These are phyloP conservation scores for Drosophila oshimai DNA, from an alignment of 1,140 invertebrate genomes.

Conservation along the genomic window DNA sequence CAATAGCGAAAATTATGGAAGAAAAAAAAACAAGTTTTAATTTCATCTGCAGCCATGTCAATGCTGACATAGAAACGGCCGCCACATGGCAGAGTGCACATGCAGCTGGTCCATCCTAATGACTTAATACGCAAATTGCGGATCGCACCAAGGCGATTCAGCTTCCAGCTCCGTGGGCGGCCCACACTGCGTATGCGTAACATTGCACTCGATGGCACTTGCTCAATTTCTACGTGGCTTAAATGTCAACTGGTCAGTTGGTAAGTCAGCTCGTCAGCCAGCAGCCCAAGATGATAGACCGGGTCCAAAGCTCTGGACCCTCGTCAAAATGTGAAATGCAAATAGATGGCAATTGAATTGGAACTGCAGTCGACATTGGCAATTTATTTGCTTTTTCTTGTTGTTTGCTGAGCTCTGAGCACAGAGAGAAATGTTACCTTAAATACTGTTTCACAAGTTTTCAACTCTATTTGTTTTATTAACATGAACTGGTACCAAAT, in stretches of 20 bases:
- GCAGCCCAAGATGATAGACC: conserved; percentile 12
- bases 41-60: conserved; percentile 51
- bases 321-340: conserved; percentile 33
- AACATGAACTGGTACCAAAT: too few species aligned
- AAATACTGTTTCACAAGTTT: too few species aligned
- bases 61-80: conserved; percentile 65
- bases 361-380: conserved; percentile 26
- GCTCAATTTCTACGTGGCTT: conserved; percentile 53
- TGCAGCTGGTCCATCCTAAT: conserved; percentile 52
- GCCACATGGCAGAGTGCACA: conserved; percentile 25
- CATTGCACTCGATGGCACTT: conserved; percentile 57
- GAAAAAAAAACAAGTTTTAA: conserved; percentile 64
- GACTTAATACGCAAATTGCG: conserved; percentile 60
- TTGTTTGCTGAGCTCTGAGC: conserved; percentile 19
- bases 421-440: conserved; percentile 1
- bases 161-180: conserved; percentile 36
- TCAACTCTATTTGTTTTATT: too few species aligned
- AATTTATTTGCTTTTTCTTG: conserved; percentile 29
- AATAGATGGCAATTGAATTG: conserved; percentile 33
- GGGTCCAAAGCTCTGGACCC: conserved; percentile 10
- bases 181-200: conserved; percentile 62
- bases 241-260: conserved; percentile 71
- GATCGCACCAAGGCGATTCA: conserved; percentile 4
- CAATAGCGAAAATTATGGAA: conserved; percentile 50
- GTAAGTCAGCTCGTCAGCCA: conserved; percentile 7